phyloP scores from a whole-genome alignment of 53 echinoderm and acorn worm species.

The Patiria pectinifera region DNA sequence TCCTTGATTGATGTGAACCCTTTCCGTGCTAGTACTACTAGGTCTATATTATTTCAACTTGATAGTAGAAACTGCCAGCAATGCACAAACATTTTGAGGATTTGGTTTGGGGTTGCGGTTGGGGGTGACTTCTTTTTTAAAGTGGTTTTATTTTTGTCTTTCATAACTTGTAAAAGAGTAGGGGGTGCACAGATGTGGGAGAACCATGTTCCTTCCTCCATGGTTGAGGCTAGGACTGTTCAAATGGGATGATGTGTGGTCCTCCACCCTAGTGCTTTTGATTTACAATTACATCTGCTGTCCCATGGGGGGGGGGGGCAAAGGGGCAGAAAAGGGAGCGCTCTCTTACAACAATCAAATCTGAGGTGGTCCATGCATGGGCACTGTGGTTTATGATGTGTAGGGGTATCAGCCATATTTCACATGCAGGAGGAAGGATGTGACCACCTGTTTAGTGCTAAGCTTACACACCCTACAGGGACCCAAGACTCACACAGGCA shows the following conservation, averaged over 20 bases:
- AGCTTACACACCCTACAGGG: background rate
- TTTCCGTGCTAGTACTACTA: too few species aligned
- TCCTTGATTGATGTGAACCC: too few species aligned
- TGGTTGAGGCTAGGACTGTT: too few species aligned
- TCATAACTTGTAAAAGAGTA: too few species aligned
- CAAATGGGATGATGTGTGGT: background rate
- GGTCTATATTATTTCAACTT: too few species aligned
- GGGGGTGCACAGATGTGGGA: too few species aligned
- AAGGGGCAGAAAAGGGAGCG: background rate
- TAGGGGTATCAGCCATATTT: background rate
- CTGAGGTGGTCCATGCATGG: background rate
- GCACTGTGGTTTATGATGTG: background rate
- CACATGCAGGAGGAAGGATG: background rate
- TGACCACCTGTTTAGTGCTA: conserved; percentile 8
- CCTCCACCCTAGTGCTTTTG: background rate
- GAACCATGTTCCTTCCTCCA: too few species aligned
- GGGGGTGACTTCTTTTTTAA: too few species aligned
- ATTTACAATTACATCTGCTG: background rate
- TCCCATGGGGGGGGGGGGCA: background rate
- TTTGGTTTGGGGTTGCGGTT: too few species aligned
- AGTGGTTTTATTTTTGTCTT: too few species aligned
- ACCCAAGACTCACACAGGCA: background rate
- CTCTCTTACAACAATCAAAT: background rate
- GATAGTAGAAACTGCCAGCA: too few species aligned
- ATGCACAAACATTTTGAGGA: too few species aligned